A percentile compares a stretch with the other conserved stretches of the same genome.
Evolutionary conservation across 2,888 invertebrate species (phyloP).

Genomic region (Athalia cordata): DNA sequence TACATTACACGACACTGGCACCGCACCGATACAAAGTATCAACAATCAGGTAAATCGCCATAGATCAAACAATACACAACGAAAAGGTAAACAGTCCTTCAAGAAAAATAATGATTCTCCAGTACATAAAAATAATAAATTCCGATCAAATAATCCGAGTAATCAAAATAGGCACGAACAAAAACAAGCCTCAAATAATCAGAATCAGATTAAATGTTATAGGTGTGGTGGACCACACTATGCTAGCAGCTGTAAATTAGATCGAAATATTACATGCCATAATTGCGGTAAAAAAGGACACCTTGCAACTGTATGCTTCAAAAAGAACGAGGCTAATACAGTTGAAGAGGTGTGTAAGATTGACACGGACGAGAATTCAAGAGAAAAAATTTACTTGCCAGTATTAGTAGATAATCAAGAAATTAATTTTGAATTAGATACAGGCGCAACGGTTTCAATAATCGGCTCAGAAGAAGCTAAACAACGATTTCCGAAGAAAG

Average conservation of each 20-base stretch:
- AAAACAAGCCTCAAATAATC: not conserved
- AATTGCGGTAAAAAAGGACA: slow-evolving; percentile 37
- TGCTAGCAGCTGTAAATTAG: slow-evolving; percentile 12
- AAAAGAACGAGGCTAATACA: not conserved
- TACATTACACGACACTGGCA: no score
- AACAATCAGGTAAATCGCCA: not conserved
- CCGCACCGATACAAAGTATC: no score
- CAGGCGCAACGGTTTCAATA: slow-evolving; percentile 48
- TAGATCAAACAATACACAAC: not conserved
- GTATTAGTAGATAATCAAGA: slow-evolving; percentile 37
- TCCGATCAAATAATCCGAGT: not conserved
- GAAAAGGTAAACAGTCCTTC: not conserved
- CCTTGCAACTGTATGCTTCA: slow-evolving; percentile 26
- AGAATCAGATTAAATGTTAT: slow-evolving; percentile 27
- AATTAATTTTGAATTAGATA: slow-evolving; percentile 50
- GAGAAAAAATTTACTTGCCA: slow-evolving; percentile 44
- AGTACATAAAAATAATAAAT: slow-evolving; percentile 4
- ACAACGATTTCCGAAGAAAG: slow-evolving; percentile 25
- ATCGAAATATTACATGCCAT: slow-evolving; percentile 22
- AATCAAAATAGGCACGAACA: not conserved
- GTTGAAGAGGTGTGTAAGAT: not conserved
- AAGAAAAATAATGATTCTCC: not conserved
- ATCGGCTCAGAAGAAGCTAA: slow-evolving; percentile 39
- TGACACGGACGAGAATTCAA: slow-evolving; percentile 39
- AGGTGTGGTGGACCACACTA: slow-evolving; percentile 38